Percentiles rank a stretch among this genome's conserved stretches.
Conservation (phyloP, 1,140 invertebrate genomes). For the Akabosia matsudoensis region DNA sequence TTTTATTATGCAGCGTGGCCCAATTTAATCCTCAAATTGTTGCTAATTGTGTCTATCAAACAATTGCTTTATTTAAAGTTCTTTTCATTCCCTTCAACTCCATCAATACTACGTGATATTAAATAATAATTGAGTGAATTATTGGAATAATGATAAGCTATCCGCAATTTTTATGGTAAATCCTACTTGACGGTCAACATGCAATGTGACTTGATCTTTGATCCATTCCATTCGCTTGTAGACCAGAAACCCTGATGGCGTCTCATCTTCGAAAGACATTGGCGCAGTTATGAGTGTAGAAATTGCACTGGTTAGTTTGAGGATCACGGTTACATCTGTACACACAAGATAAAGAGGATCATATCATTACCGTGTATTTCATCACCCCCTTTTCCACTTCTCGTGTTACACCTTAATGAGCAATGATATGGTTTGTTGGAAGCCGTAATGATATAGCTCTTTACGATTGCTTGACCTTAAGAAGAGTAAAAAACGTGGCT, state of each 20-base stretch:
- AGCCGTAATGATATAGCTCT: no score
- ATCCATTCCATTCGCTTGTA: not conserved
- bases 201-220: not conserved
- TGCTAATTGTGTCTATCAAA: not conserved
- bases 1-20: not conserved
- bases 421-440: not conserved
- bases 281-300: no score
- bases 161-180: no score
- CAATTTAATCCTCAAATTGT: not conserved
- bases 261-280: not conserved
- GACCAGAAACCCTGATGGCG: not conserved
- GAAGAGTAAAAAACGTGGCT: no score
- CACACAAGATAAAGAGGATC: not conserved
- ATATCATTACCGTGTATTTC: not conserved
- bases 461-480: conserved; percentile 5
- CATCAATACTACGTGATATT: no score
- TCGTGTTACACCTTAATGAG: conserved; percentile 11
- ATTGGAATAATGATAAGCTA: no score
- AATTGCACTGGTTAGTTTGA: no score
- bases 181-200: no score
- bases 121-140: no score
- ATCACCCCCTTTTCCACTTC: not conserved
- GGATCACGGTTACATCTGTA: not conserved
- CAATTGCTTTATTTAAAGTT: not conserved
- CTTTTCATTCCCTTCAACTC: not conserved